These are phyloP conservation scores for Calonectris borealis DNA, from an alignment of 2,113 vertebrate genomes.

Conservation along the genomic window DNA sequence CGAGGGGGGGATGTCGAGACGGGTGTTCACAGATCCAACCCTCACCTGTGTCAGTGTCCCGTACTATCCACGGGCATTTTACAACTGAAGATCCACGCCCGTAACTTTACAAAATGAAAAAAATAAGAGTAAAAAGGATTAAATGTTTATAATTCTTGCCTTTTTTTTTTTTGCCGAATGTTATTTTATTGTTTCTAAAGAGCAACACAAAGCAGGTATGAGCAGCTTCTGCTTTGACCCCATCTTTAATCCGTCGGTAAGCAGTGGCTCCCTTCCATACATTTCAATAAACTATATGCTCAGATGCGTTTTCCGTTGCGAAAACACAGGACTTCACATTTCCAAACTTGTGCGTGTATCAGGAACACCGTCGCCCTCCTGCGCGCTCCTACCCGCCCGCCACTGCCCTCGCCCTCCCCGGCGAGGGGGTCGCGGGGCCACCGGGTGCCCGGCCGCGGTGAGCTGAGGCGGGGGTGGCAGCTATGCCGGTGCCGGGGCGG, in stretches of 20 bases:
- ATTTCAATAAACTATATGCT: not conserved
- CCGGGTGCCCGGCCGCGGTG: not conserved
- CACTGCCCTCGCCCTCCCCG: not conserved
- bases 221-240: not conserved
- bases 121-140: not conserved
- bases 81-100: not conserved
- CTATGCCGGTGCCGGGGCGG: too few relatives aligned
- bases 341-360: not conserved
- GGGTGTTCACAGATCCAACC: too few relatives aligned
- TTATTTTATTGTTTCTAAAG: not conserved
- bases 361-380: not conserved
- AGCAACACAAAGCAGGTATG: not conserved
- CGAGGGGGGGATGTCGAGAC: too few relatives aligned
- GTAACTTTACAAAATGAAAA: not conserved
- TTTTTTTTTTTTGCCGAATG: too few relatives aligned
- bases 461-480: too few relatives aligned
- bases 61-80: fast-evolving
- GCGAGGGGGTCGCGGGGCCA: not conserved
- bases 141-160: not conserved
- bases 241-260: not conserved
- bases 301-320: not conserved
- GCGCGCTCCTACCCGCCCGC: not conserved
- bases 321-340: not conserved
- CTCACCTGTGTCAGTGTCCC: not conserved
- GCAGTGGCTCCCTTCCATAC: not conserved